Conservation (phyloP, 2,113 vertebrate genomes). For the Cacatua alba region DNA sequence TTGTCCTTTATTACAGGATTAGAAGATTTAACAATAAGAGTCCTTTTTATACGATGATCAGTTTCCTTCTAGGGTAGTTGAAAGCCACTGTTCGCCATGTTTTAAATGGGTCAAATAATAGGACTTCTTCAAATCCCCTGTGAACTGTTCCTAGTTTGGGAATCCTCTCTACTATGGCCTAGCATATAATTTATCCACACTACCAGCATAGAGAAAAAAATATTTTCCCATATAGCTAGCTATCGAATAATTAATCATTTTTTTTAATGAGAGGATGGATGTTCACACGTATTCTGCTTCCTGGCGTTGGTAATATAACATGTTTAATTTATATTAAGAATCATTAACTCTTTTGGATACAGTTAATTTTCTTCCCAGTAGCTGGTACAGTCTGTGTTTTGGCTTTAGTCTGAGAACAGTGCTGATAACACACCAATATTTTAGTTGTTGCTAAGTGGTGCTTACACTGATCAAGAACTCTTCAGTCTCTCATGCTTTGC, state of each 20-base stretch:
- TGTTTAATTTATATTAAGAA: background rate
- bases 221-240: background rate
- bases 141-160: background rate
- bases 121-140: background rate
- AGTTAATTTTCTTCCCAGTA: background rate
- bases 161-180: background rate
- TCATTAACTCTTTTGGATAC: background rate
- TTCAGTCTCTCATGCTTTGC: background rate
- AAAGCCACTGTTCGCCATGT: background rate
- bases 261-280: background rate
- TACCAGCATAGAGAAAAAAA: background rate
- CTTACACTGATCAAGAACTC: background rate
- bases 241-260: background rate
- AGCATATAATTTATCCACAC: background rate
- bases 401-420: background rate
- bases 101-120: background rate
- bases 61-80: background rate
- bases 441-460: background rate
- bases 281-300: background rate
- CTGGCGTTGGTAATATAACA: background rate
- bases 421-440: background rate
- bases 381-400: background rate
- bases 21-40: background rate
- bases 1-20: background rate
- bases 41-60: background rate